Evolutionary conservation across 2,888 invertebrate species (phyloP).

Genomic region (Sarcophaga caerulescens): DNA sequence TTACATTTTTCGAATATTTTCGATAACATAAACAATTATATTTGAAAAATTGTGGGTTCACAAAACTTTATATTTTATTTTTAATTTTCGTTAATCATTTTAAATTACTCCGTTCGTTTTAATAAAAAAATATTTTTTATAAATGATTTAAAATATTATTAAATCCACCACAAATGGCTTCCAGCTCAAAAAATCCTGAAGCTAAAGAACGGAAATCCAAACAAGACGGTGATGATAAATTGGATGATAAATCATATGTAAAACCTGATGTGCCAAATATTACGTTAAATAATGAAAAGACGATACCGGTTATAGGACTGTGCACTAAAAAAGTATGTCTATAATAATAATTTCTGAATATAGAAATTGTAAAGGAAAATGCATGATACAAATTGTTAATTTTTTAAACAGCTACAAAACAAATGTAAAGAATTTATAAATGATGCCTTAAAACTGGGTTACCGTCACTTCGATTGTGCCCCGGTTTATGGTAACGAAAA

Average conservation of each 20-base stretch:
- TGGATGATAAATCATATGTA: neutral
- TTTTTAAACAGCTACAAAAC: neutral
- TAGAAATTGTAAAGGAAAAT: neutral
- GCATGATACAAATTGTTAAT: neutral
- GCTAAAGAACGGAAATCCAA: neutral
- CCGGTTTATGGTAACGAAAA: conserved; percentile 88
- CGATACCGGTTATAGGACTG: conserved; percentile 86
- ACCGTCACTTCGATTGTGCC: conserved; percentile 89
- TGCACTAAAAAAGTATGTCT: conserved; percentile 89
- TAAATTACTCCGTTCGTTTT: too few relatives aligned
- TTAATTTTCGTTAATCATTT: too few relatives aligned
- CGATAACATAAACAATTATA: too few relatives aligned
- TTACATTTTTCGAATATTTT: too few relatives aligned
- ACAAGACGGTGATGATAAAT: neutral
- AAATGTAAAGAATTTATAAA: conserved; percentile 84
- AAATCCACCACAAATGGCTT: conserved; percentile 15
- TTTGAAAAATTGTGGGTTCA: too few relatives aligned
- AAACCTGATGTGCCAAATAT: conserved; percentile 19
- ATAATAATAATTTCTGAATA: neutral
- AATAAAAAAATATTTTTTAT: neutral
- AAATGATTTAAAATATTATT: neutral
- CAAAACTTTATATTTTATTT: too few relatives aligned
- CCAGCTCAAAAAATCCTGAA: neutral
- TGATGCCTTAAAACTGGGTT: conserved; percentile 88
- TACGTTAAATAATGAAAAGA: conserved; percentile 83